Conservation (phyloP, 2,797 vertebrate genomes). For the Amphiprion clarkii region DNA sequence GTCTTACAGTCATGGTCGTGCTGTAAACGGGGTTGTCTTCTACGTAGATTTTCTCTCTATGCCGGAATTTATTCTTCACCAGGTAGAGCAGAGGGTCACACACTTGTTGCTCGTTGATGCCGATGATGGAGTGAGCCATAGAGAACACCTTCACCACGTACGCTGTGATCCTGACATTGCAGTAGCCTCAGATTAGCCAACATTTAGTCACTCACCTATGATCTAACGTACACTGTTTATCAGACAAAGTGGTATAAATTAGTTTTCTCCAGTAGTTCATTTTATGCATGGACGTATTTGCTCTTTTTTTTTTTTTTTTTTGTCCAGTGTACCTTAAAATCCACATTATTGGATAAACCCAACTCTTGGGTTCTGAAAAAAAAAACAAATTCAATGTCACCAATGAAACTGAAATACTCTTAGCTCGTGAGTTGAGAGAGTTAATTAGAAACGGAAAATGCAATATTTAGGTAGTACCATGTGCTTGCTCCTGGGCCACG, state of each 20-base stretch:
- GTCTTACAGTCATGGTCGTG: slow-evolving; percentile 82
- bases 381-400: not conserved
- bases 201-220: too few relatives aligned
- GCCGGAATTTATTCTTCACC: slow-evolving; percentile 84
- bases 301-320: too few relatives aligned
- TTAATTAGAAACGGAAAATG: too few relatives aligned
- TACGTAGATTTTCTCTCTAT: slow-evolving; percentile 74
- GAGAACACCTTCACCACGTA: slow-evolving; percentile 93
- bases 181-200: not conserved
- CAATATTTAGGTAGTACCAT: slow-evolving; percentile 84
- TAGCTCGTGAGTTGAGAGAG: too few relatives aligned
- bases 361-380: too few relatives aligned
- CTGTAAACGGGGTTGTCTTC: slow-evolving; percentile 87
- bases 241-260: too few relatives aligned
- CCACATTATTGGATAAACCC: too few relatives aligned
- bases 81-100: slow-evolving; percentile 91
- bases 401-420: not conserved
- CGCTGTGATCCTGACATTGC: slow-evolving; percentile 88
- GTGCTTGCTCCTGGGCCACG: slow-evolving; percentile 83
- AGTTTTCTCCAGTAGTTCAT: too few relatives aligned
- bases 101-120: slow-evolving; percentile 79
- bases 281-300: too few relatives aligned
- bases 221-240: not conserved
- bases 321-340: too few relatives aligned
- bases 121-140: slow-evolving; percentile 81